Base-by-base conservation (phyloP, 2,888 invertebrate species). In the Lymantria monacha region DNA sequence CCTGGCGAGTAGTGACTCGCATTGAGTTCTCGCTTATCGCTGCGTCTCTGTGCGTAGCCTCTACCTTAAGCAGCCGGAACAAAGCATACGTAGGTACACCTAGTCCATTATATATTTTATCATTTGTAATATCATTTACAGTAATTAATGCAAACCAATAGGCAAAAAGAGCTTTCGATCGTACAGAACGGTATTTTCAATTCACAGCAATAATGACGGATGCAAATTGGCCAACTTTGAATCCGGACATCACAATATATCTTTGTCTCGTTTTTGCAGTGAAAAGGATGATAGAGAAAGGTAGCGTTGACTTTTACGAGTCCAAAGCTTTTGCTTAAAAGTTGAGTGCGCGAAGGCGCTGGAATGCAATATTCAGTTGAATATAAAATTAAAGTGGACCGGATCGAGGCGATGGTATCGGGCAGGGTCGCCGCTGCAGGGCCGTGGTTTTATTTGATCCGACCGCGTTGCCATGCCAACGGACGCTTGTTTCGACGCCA, bases 401-500 rank as follows among this genome's bases (percentile, higher is more conserved):
- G 64, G 66, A 67, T 69, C 69, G 67, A 70, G 68, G 54, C 62
- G 79, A 79, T 76, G 69, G 64, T 77, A 81, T 81, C 75, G 54
- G 63, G 3, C 36, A 36, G 10, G n/a, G 53, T 14, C 51, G 31
- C 47, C 50, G 60, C 66, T 69, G 66, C 63, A 68, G 69, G 7
- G 66, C 5, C 75, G 80, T 82, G 1, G 8, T 38, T 79, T 81
- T 81, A 82, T 83, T 79, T 77, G 79, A 72, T 72, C 72, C 70
- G 66, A 67, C 54, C 61, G 66, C 52, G 85, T 84, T 82, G 79
- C 85, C 66, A 85, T 84, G 75, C 82, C 75, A 76, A 83, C 81
- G 52, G 64, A 51, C 44, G 64, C 49, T 62, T 57, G 60, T 63
- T 63, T 59, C 52, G 51, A 63, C 55, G 49, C 51, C 67, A 55